These are phyloP conservation scores for Actias luna DNA, from an alignment of 2,888 invertebrate species.

Conservation along the genomic window DNA sequence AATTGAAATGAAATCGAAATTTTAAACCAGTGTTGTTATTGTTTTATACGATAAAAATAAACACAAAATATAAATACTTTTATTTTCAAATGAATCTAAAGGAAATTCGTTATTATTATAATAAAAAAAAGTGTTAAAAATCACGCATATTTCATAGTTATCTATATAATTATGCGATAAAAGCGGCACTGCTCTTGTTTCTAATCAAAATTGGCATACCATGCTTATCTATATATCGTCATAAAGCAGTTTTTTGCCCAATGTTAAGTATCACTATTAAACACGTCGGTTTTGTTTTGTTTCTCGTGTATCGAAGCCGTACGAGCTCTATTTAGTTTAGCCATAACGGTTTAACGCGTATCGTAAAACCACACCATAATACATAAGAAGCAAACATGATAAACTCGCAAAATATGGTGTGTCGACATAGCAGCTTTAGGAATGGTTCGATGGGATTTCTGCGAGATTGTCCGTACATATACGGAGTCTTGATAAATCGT, in stretches of 20 bases:
- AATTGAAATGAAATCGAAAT: not conserved
- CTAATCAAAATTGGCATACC: constrained; percentile 77
- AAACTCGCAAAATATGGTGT: constrained; percentile 52
- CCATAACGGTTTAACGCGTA: constrained; percentile 26
- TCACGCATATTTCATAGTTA: constrained; percentile 65
- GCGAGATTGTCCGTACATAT: constrained; percentile 48
- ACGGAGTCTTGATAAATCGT: constrained; percentile 57
- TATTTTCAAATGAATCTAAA: constrained; percentile 24
- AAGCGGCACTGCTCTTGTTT: constrained; percentile 65
- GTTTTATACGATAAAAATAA: not conserved
- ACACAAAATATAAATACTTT: not conserved
- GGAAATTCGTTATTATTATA: constrained; percentile 35
- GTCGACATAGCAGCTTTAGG: constrained; percentile 47
- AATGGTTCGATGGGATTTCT: constrained; percentile 52
- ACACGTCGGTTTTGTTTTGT: constrained; percentile 34
- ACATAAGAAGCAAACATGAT: constrained; percentile 35
- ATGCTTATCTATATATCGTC: constrained; percentile 64
- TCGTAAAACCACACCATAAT: constrained; percentile 29
- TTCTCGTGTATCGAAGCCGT: constrained; percentile 10
- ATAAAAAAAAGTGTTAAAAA: constrained; percentile 59
- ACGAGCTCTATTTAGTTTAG: constrained; percentile 28
- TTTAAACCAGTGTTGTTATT: not conserved
- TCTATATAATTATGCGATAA: constrained; percentile 69
- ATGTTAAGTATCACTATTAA: constrained; percentile 39
- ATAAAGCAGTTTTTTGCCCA: constrained; percentile 58